Evolutionary conservation across 2,888 invertebrate species (phyloP).

Genomic region (Andrena bicolor): DNA sequence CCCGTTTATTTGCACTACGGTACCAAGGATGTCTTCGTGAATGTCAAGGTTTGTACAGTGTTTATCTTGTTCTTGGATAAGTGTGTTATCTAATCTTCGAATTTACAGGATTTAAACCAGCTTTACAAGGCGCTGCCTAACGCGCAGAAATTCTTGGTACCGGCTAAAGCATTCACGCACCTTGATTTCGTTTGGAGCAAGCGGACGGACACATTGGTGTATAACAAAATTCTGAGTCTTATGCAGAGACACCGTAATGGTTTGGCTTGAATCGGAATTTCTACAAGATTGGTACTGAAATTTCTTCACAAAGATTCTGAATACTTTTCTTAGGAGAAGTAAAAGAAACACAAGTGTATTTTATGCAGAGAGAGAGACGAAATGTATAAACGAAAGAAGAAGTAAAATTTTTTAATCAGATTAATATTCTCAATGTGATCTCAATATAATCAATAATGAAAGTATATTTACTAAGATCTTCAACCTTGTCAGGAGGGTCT

Average conservation of each 20-base stretch:
- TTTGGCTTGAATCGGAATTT: no score
- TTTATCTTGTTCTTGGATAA: background rate
- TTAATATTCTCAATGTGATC: no score
- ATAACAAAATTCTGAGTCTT: conserved; percentile 77
- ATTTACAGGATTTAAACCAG: conserved; percentile 86
- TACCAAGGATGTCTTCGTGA: conserved; percentile 76
- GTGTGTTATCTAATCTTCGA: background rate
- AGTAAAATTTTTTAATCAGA: no score
- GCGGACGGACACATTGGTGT: conserved; percentile 86
- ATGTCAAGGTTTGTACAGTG: conserved; percentile 60
- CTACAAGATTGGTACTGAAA: no score
- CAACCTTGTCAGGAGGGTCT: no score
- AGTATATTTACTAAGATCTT: no score
- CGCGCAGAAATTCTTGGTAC: conserved; percentile 85
- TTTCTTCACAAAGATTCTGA: no score
- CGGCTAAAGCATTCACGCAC: conserved; percentile 87
- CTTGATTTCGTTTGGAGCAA: conserved; percentile 89
- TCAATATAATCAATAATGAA: no score
- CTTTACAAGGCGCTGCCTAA: conserved; percentile 86
- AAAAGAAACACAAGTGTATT: no score
- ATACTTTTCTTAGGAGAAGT: no score
- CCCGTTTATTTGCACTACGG: conserved; percentile 80
- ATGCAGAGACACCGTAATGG: background rate
- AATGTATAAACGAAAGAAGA: no score
- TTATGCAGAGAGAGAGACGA: no score